Base-by-base conservation (phyloP, 2,113 vertebrate species). In the Sinocyclocheilus anophthalmus region DNA sequence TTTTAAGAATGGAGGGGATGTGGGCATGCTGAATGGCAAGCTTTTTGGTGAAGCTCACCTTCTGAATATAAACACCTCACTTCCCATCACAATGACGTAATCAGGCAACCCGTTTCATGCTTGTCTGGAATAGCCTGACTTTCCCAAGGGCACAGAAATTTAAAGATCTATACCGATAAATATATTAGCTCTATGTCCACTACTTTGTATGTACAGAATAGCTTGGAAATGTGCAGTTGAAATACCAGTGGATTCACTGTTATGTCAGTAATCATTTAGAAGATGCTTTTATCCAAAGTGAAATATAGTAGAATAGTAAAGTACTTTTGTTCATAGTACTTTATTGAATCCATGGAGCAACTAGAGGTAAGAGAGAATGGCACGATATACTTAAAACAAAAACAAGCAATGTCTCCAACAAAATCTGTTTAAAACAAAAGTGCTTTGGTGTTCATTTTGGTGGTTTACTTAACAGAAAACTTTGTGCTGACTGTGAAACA, bases 131-230 rank as follows among this genome's bases (percentile, higher is more conserved):
- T 75, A 61, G 79, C 69, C 79, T 83, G 70, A 86, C 85, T 88
- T 83, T 63, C 81, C 78, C 77, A 88, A 86, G 86, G 88, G 30
- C 88, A 85, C 86, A 83, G 81, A 73, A 85, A 61, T 87, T 83
- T 48, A 63, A 45, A 73, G 65, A 75, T 53, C 76, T 26, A 53
- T 48, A 48, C 18, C 5, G 42, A 69, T 48, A 55, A 70, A 70
- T 18, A 81, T 37, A 81, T 81, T 81, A 48, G 59, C 13, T 18
- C 37, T 26, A 20, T 12, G 79, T 26, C 59, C 3, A 48, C 39
- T 11, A 65, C 59, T 81, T 24, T 67, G 79, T 67, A 48, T 65
- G 39, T 10, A 81, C n/a, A 81, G 8, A 65, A 48, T 24, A 42
- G 20, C 73, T 26, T 50, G 1, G 6, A 76, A 80, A 59, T 22